phyloP scores from a whole-genome alignment of 2,888 invertebrate genomes.

The Drosophila eohydei region DNA sequence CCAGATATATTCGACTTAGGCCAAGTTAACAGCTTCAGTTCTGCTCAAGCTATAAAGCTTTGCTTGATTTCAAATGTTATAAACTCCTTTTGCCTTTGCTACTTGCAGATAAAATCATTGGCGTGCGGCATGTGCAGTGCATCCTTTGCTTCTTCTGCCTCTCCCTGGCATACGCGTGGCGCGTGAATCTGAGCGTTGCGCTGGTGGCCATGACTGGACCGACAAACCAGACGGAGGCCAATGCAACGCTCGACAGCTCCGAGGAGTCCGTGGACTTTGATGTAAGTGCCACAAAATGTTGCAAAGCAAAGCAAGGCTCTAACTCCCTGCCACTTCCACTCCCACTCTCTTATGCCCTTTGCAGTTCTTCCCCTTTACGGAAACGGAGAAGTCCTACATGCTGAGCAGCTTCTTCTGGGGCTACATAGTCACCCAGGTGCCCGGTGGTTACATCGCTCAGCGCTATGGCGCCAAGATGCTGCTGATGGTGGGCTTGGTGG shows the following conservation, averaged over 20 bases:
- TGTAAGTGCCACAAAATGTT: slow-evolving; percentile 19
- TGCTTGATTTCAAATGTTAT: not conserved
- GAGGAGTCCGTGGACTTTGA: slow-evolving; percentile 1
- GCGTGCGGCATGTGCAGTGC: slow-evolving; percentile 88
- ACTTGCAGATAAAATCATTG: slow-evolving; percentile 84
- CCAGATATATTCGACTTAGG: too few relatives aligned
- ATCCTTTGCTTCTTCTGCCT: slow-evolving; percentile 88
- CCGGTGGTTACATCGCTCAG: slow-evolving; percentile 90
- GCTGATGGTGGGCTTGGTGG: slow-evolving; percentile 86
- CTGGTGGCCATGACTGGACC: slow-evolving; percentile 90
- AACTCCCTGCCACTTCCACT: not conserved
- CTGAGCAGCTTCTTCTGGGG: slow-evolving; percentile 90
- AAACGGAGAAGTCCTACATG: slow-evolving; percentile 86
- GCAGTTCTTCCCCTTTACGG: slow-evolving; percentile 87
- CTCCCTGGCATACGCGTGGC: slow-evolving; percentile 87
- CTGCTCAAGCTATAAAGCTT: not conserved
- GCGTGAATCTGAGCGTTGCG: slow-evolving; percentile 90
- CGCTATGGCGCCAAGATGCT: slow-evolving; percentile 89
- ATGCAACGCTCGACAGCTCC: slow-evolving; percentile 7
- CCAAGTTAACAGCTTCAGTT: not conserved
- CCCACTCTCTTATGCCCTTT: not conserved
- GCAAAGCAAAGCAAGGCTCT: not conserved
- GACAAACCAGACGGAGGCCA: slow-evolving; percentile 29
- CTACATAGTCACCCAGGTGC: slow-evolving; percentile 87
- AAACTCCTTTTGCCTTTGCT: not conserved